Percentiles rank a stretch among this genome's conserved stretches.
These are phyloP conservation scores for Coilia nasus DNA, from an alignment of 2,797 vertebrate species.

Conservation along the genomic window DNA sequence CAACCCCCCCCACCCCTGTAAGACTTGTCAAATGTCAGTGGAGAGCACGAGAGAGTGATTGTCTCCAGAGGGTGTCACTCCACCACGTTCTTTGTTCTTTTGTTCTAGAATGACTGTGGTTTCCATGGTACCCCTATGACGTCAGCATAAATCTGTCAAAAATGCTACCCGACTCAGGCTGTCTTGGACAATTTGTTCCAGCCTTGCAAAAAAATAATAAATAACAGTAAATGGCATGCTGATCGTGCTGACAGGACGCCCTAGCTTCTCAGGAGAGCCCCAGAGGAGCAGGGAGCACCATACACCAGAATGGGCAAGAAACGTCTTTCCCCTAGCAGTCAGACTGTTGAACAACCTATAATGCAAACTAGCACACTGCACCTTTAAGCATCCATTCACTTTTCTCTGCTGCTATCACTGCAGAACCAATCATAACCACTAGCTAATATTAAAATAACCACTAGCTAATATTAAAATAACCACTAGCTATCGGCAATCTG, in stretches of 20 bases:
- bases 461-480: too few relatives aligned
- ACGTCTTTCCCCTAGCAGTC: too few relatives aligned
- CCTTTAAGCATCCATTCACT: too few relatives aligned
- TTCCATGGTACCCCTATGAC: slow-evolving; percentile 51
- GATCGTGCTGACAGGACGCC: too few relatives aligned
- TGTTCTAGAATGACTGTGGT: slow-evolving; percentile 28
- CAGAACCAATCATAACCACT: too few relatives aligned
- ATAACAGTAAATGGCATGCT: slow-evolving; percentile 32
- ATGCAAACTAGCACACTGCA: too few relatives aligned
- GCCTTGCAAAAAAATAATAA: slow-evolving; percentile 54
- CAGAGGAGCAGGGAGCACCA: slow-evolving; percentile 43
- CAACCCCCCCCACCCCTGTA: background rate
- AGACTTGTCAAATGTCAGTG: background rate
- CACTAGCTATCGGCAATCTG: too few relatives aligned
- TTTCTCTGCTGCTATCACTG: too few relatives aligned
- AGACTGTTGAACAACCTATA: too few relatives aligned
- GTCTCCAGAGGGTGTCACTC: background rate
- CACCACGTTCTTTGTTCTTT: background rate
- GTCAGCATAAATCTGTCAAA: slow-evolving; percentile 50
- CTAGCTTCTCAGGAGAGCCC: too few relatives aligned
- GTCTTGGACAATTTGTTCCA: slow-evolving; percentile 39
- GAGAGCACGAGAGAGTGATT: background rate
- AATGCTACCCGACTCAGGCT: slow-evolving; percentile 44
- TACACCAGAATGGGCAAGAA: slow-evolving; percentile 22
- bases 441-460: too few relatives aligned